Base-by-base conservation (phyloP, 2,113 vertebrate species). In the Lamprotornis superbus region DNA sequence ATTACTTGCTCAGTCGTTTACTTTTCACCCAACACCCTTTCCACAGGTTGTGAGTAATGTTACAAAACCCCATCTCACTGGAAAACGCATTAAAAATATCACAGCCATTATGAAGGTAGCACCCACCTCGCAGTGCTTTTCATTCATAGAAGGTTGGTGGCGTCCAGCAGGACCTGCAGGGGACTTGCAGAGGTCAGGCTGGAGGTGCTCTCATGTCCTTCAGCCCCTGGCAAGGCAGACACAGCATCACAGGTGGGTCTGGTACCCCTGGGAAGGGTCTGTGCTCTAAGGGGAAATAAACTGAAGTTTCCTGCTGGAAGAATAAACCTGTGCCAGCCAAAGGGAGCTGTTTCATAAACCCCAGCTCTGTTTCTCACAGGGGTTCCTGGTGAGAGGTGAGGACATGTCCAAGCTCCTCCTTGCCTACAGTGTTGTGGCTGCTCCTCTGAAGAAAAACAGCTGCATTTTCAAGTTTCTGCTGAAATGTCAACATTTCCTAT, bases 71-170 rank as follows among this genome's bases (percentile, higher is more conserved):
- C 40, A 18, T 12, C 42, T 15, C 28, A 8, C 31, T 25, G 22
- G 39, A 42, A 65, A 94, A 92, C 24, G 3, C 24, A 2, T 7
- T 30, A 7, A 57, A 76, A 68, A 11, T 1, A 33, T 21, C 71
- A n/a, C 55, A 24, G 77, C 12, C 7, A 1, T 28, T 18, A 9
- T 2, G 15, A 73, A 85, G 74, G 33, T 0, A 24, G 44, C 1
- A 0, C 11, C 12, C 14, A 12, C 5, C 49, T 50, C 1, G 0
- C 0, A 0, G 24, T 14, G 35, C 2, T 74, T 80, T 63, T 47
- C 53, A 5, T 19, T 33, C 27, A 1, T 11, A 15, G 77, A 37
- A 60, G 44, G 4, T 7, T 12, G n/a, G 12, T 35, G 53, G 28
- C 27, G 30, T n/a, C 28, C 50, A 59, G 52, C 16, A 52, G 2